Evolutionary conservation across 1,140 invertebrate genomes (phyloP).

Genomic region (Bombus waltoni): DNA sequence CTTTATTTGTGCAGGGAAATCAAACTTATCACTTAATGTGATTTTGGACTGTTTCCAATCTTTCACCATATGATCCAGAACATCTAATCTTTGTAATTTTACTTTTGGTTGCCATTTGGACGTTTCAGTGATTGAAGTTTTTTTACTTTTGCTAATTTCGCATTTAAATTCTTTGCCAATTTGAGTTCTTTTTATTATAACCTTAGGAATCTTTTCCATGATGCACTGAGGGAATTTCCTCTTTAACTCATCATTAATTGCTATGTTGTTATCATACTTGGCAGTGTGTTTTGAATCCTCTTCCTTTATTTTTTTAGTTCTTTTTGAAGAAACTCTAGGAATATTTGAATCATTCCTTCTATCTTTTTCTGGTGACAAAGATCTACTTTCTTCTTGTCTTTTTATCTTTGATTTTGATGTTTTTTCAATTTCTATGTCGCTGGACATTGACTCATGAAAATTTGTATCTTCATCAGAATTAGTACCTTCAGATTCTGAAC

Average conservation of each 20-base stretch:
- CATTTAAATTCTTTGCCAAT: constrained; percentile 80
- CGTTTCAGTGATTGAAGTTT: constrained; percentile 62
- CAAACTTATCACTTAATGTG: constrained; percentile 39
- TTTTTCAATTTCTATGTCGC: constrained; percentile 54
- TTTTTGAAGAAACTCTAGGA: constrained; percentile 39
- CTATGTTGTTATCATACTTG: constrained; percentile 36
- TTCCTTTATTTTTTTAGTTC: constrained; percentile 26
- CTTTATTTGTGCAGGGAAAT: not conserved
- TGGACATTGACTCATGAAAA: not conserved
- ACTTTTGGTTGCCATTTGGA: constrained; percentile 79
- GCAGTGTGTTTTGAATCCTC: constrained; percentile 22
- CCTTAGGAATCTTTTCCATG: constrained; percentile 79
- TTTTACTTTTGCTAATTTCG: constrained; percentile 77
- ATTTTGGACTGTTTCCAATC: constrained; percentile 73
- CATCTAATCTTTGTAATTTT: constrained; percentile 75
- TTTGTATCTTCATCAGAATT: not conserved
- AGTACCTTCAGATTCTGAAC: constrained; percentile 7
- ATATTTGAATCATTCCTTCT: constrained; percentile 40
- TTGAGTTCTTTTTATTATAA: constrained; percentile 80
- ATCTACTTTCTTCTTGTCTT: constrained; percentile 61
- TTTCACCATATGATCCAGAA: constrained; percentile 79
- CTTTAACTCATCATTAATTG: constrained; percentile 50
- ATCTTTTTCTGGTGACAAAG: constrained; percentile 32
- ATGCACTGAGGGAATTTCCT: constrained; percentile 48
- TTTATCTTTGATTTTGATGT: constrained; percentile 74